A percentile compares a stretch with the other conserved stretches of the same genome.
Conservation (phyloP, 2,113 vertebrate genomes). For the Cercopithecus mona region DNA sequence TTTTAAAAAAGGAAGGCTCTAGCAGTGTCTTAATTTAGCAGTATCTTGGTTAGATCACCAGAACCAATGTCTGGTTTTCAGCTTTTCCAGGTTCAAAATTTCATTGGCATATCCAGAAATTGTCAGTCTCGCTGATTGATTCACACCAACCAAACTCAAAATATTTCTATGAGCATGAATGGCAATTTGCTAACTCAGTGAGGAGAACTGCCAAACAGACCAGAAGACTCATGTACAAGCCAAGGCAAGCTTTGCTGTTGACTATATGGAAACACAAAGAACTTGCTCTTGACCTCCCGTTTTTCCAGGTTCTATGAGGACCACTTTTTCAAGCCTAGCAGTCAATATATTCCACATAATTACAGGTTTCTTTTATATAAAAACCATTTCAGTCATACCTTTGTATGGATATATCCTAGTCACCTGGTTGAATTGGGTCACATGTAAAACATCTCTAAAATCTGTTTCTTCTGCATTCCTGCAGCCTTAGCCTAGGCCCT, state of each 20-base stretch:
- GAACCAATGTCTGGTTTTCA: neutral
- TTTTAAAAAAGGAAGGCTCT: neutral
- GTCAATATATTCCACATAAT: neutral
- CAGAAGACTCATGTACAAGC: neutral
- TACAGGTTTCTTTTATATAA: constrained; percentile 1
- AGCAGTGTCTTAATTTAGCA: neutral
- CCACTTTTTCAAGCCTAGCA: neutral
- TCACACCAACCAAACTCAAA: neutral
- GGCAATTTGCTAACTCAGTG: neutral
- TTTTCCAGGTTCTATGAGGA: neutral
- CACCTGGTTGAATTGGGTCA: constrained; percentile 20
- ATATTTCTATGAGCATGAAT: neutral
- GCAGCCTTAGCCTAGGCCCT: neutral
- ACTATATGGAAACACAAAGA: neutral
- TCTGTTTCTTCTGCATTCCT: constrained; percentile 35
- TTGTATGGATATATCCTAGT: neutral
- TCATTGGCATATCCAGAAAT: constrained; percentile 5
- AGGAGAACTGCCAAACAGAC: neutral
- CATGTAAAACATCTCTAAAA: constrained; percentile 24
- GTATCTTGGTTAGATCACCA: constrained; percentile 9
- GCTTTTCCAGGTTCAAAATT: neutral
- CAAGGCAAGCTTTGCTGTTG: neutral
- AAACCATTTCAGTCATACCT: constrained; percentile 5
- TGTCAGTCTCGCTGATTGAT: neutral
- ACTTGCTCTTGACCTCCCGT: neutral